Evolutionary conservation across 1,140 invertebrate genomes (phyloP).

Genomic region (Caenorhabditis briggsae): DNA sequence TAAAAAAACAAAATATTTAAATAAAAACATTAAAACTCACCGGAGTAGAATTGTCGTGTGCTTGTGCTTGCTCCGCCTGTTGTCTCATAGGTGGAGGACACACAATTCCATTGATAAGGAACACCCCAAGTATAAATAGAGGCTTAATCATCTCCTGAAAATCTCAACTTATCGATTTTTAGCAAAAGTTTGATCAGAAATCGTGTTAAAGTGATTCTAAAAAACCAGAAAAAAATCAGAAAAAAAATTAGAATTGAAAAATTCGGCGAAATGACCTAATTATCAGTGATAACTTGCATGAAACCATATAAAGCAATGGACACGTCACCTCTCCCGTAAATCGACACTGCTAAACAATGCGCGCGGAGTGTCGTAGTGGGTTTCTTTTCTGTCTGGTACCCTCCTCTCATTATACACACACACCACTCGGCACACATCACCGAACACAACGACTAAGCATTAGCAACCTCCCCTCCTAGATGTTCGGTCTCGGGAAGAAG

Average conservation of each 20-base stretch:
- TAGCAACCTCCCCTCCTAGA: not conserved
- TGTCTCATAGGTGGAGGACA: slow-evolving; percentile 60
- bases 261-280: not conserved
- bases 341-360: slow-evolving; percentile 7
- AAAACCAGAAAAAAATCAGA: not conserved
- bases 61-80: slow-evolving; percentile 50
- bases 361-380: slow-evolving; percentile 16
- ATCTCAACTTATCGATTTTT: not conserved
- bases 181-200: not conserved
- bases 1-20: not conserved
- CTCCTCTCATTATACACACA: not conserved
- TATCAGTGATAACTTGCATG: not conserved
- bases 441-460: not conserved
- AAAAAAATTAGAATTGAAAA: not conserved
- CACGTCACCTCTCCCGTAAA: slow-evolving; percentile 45
- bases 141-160: slow-evolving; percentile 57
- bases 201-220: not conserved
- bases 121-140: slow-evolving; percentile 38
- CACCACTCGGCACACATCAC: not conserved
- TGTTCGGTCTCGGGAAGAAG: not conserved
- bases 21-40: not conserved
- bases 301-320: slow-evolving; percentile 26
- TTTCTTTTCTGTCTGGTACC: not conserved
- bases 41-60: not conserved
- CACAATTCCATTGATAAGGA: slow-evolving; percentile 37